Conservation (phyloP, 2,888 invertebrate species). For the Ariolimax columbianus region DNA sequence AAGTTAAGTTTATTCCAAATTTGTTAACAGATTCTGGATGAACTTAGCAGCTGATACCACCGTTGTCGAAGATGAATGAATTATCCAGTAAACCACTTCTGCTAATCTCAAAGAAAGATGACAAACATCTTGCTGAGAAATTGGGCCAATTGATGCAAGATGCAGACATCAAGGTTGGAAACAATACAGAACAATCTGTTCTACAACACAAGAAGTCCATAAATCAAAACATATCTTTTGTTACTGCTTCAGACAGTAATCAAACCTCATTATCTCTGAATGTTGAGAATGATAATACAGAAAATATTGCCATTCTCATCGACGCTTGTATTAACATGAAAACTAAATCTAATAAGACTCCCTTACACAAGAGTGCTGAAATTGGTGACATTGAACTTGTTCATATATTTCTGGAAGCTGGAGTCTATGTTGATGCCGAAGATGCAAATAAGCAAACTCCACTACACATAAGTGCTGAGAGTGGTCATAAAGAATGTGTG, state of each 20-base stretch:
- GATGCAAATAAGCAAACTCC: background rate
- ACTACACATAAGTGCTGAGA: background rate
- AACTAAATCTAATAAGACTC: background rate
- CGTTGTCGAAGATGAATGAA: background rate
- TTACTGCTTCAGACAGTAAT: background rate
- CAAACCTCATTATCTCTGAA: background rate
- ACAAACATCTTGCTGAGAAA: background rate
- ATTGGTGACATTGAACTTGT: background rate
- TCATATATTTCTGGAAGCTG: background rate
- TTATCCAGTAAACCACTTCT: background rate
- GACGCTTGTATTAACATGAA: background rate
- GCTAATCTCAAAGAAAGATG: background rate
- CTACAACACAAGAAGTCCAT: background rate
- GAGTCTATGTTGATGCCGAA: background rate
- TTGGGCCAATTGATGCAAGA: background rate
- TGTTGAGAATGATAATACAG: background rate
- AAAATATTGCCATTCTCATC: background rate
- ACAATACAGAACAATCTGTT: background rate
- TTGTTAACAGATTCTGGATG: too few relatives aligned
- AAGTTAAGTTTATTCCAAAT: too few relatives aligned
- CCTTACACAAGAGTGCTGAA: background rate
- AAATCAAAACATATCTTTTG: background rate
- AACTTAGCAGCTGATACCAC: too few relatives aligned
- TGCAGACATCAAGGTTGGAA: background rate
- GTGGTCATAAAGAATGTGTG: background rate